Evolutionary conservation across 2,113 vertebrate species (phyloP).

Genomic region (Ceyx margarethae): DNA sequence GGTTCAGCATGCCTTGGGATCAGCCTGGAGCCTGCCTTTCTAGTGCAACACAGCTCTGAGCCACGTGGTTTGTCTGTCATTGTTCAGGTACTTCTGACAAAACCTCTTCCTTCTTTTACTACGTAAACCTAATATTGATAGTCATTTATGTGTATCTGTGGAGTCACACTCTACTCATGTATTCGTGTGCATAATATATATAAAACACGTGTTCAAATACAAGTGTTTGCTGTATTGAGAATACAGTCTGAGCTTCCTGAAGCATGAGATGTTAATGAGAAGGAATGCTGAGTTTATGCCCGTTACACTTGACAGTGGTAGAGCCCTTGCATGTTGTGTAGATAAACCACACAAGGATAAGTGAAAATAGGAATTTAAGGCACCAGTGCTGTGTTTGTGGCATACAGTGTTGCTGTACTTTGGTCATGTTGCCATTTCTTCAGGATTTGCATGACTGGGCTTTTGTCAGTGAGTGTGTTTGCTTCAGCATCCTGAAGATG

Average conservation of each 20-base stretch:
- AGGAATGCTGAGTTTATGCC: not conserved
- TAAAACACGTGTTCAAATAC: not conserved
- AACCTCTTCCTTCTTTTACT: too few relatives aligned
- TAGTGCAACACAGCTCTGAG: too few relatives aligned
- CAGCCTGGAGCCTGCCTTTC: too few relatives aligned
- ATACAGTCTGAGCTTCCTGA: not conserved
- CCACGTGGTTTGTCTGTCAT: too few relatives aligned
- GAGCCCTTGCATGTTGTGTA: not conserved
- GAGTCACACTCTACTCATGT: not conserved
- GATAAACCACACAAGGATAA: not conserved
- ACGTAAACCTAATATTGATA: not conserved
- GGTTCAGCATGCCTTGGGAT: too few relatives aligned
- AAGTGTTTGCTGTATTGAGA: not conserved
- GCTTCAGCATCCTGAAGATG: not conserved
- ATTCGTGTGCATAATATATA: not conserved
- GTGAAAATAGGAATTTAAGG: not conserved
- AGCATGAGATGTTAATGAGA: accelerated
- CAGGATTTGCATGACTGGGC: not conserved
- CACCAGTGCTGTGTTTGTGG: not conserved
- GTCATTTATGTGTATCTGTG: not conserved
- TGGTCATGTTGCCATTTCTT: not conserved
- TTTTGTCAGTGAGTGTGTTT: not conserved
- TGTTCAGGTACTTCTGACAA: too few relatives aligned
- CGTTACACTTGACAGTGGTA: not conserved
- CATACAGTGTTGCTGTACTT: not conserved